phyloP scores from a whole-genome alignment of 2,113 vertebrate species.

The Rhabdomys dilectus region DNA sequence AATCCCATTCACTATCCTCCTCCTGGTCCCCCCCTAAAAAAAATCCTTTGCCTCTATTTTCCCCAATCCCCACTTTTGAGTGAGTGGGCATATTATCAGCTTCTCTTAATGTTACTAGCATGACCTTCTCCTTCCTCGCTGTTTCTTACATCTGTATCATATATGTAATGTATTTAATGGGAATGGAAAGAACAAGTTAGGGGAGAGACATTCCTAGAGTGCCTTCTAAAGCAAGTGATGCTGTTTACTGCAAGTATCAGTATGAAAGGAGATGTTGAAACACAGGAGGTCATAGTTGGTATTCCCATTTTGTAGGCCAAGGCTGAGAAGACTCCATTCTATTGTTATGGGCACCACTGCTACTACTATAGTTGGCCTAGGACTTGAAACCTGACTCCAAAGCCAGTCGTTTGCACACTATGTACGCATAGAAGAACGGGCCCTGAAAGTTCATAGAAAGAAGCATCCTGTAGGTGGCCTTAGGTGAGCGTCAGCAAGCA shows the following conservation, averaged over 20 bases:
- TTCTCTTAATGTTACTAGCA: background rate
- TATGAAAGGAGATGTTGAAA: background rate
- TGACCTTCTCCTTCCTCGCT: background rate
- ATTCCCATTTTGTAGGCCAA: background rate
- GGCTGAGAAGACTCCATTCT: background rate
- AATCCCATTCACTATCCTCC: no score
- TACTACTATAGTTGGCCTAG: background rate
- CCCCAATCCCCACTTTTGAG: no score
- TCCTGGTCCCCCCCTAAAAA: no score
- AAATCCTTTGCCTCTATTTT: no score
- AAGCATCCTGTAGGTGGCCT: background rate
- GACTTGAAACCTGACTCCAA: slow-evolving; percentile 23
- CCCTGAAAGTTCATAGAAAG: background rate
- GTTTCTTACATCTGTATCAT: background rate
- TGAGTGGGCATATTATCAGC: background rate
- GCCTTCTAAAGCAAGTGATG: background rate
- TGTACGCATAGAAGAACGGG: background rate
- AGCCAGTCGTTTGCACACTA: background rate
- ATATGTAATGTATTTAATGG: background rate
- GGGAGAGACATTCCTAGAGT: background rate
- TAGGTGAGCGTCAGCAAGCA: background rate
- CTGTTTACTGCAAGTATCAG: background rate
- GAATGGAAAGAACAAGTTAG: background rate
- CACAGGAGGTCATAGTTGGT: background rate
- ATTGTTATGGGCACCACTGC: background rate